Evolutionary conservation across 1,140 invertebrate genomes (phyloP).

Genomic region (Muscidifurax raptorellus): DNA sequence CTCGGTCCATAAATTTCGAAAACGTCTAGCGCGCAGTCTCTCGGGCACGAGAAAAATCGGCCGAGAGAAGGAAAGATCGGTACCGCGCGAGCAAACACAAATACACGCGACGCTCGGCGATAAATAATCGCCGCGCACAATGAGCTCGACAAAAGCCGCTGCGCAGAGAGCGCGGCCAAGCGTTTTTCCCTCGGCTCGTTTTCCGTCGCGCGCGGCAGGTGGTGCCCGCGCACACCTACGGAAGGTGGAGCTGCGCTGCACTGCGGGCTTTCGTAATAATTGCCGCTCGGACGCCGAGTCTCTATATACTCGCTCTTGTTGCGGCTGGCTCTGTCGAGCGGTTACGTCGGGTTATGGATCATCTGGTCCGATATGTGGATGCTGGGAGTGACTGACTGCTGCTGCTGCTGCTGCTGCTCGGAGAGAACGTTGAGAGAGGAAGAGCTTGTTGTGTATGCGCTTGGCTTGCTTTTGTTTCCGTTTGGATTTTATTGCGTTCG

Average conservation of each 20-base stretch:
- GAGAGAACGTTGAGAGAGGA: background rate
- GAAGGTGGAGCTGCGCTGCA: constrained; percentile 23
- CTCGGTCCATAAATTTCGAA: background rate
- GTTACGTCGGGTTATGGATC: constrained; percentile 6
- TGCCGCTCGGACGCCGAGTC: constrained; percentile 53
- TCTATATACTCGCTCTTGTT: background rate
- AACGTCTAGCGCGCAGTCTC: background rate
- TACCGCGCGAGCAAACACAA: background rate
- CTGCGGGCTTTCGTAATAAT: constrained; percentile 65
- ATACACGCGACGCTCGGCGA: constrained; percentile 5
- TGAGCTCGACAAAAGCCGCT: background rate
- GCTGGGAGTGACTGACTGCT: background rate
- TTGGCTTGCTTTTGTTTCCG: too few species aligned
- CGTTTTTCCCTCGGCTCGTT: constrained; percentile 17
- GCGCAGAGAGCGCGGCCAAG: background rate
- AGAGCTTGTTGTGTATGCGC: background rate
- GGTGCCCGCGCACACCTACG: constrained; percentile 19
- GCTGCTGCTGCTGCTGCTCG: background rate
- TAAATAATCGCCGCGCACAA: constrained; percentile 7
- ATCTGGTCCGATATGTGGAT: constrained; percentile 9
- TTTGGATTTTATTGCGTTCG: background rate
- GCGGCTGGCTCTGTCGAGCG: background rate
- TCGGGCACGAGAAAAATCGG: background rate
- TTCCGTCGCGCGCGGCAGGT: constrained; percentile 23
- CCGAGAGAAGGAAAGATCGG: constrained; percentile 1